Base-by-base conservation (phyloP, 2,797 vertebrate species). In the Lophius americanus region DNA sequence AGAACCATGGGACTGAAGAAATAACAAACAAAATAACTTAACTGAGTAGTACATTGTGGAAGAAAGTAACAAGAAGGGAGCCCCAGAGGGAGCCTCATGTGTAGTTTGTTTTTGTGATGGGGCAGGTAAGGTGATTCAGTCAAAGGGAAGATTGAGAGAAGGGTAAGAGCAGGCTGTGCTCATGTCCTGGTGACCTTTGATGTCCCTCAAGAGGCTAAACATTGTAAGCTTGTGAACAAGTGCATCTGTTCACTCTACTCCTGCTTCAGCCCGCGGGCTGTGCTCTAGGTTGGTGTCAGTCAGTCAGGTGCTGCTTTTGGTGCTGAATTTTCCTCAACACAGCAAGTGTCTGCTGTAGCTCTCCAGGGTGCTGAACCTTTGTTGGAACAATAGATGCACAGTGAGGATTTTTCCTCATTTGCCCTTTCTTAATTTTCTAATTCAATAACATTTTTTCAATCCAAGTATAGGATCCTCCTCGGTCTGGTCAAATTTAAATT, bases 351-450 rank as follows among this genome's bases (percentile, higher is more conserved):
- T 67, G 49, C 11, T 61, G 73, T 52, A n/a, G 36, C 84, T 86
- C 53, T 85, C 77, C 75, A 64, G 46, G 70, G 83, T 67, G 54
- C 79, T 87, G 76, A 87, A 68, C 5, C n/a, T 49, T 13, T 32
- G 44, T 35, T 41, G 2, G 8, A 23, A 23, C 23, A 23, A 23
- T 23, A 23, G 23, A 23, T 23, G 23, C 23, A 23, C 23, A 23
- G 23, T 23, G 23, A 23, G 23, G 23, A 23, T 23, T 23, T 23
- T 23, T 23, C 23, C 23, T 23, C 23, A 23, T 23, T 23, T 23
- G 1, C 3, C 2, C 10, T 56, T 5, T n/a, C 4, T 63, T 51
- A 0, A 7, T 61, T 60, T 51, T 47, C 14, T 61, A 7, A 35
- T 7, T 63, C 32, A 47, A 75, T 67, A 42, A 46, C 60, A 62